These are phyloP conservation scores for Himalopsyche phryganea DNA, from an alignment of 1,140 invertebrate species.

Conservation along the genomic window DNA sequence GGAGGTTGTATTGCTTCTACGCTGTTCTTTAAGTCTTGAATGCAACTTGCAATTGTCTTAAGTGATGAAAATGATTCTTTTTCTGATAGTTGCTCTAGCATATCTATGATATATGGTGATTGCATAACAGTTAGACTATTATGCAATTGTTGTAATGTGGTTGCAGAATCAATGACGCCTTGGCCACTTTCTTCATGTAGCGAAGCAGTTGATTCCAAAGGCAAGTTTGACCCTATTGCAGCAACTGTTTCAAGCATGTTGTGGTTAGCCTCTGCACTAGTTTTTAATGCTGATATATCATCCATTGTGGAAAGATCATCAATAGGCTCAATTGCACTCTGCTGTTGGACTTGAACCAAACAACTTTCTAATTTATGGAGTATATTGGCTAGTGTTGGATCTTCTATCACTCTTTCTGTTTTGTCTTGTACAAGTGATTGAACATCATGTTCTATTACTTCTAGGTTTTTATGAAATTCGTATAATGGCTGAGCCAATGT, in stretches of 20 bases:
- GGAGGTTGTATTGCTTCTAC: conserved; percentile 42
- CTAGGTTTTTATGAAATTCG: conserved; percentile 48
- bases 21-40: conserved; percentile 42
- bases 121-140: conserved; percentile 41
- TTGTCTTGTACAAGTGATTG: conserved; percentile 44
- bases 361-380: conserved; percentile 54
- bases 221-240: conserved; percentile 8
- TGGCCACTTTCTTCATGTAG: conserved; percentile 30
- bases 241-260: conserved; percentile 12
- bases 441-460: conserved; percentile 49
- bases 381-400: conserved; percentile 47
- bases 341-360: conserved; percentile 52
- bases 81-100: conserved; percentile 40
- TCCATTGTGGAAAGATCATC: conserved; percentile 55
- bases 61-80: conserved; percentile 39
- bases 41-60: conserved; percentile 39
- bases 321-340: conserved; percentile 41
- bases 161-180: conserved; percentile 33
- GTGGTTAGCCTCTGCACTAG: conserved; percentile 44
- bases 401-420: conserved; percentile 35
- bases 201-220: conserved; percentile 31
- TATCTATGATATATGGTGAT: conserved; percentile 40
- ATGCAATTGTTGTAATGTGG: conserved; percentile 37
- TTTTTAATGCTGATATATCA: conserved; percentile 57
- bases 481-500: conserved; percentile 52